Conservation (phyloP, 2,888 invertebrate genomes). For the Mystacides longicornis region DNA sequence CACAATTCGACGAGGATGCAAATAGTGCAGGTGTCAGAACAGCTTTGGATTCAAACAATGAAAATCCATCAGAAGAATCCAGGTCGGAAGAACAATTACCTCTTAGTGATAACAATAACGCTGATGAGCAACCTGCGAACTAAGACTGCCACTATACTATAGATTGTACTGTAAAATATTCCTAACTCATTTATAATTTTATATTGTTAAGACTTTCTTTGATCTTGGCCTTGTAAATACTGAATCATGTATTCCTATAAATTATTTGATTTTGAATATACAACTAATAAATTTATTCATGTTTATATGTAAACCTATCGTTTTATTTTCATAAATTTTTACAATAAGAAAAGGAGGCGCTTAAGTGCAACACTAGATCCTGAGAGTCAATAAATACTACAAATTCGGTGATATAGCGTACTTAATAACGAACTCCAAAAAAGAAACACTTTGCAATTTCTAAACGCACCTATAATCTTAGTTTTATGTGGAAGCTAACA, state of each 20-base stretch:
- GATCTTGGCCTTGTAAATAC: slow-evolving; percentile 1
- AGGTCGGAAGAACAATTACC: slow-evolving; percentile 6
- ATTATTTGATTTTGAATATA: slow-evolving; percentile 2
- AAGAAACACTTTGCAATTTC: too few relatives aligned
- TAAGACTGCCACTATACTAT: not conserved
- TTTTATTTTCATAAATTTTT: too few relatives aligned
- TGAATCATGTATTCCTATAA: not conserved
- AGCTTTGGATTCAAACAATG: slow-evolving; percentile 6
- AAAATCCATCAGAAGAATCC: slow-evolving; percentile 2
- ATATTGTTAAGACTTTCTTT: not conserved
- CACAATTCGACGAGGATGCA: slow-evolving; percentile 8
- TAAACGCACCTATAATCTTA: too few relatives aligned
- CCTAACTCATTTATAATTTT: too few relatives aligned
- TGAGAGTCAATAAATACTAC: too few relatives aligned
- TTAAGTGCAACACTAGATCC: too few relatives aligned
- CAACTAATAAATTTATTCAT: slow-evolving; percentile 1
- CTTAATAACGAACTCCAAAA: too few relatives aligned
- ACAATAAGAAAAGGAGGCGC: too few relatives aligned
- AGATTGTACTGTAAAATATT: not conserved
- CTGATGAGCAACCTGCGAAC: slow-evolving; percentile 12
- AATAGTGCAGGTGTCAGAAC: slow-evolving; percentile 2
- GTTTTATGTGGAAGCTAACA: too few relatives aligned
- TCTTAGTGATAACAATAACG: not conserved
- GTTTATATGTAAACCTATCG: too few relatives aligned
- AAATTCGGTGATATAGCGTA: too few relatives aligned